phyloP scores from a whole-genome alignment of 2,113 vertebrate species.

The Phalacrocorax brasilianus region DNA sequence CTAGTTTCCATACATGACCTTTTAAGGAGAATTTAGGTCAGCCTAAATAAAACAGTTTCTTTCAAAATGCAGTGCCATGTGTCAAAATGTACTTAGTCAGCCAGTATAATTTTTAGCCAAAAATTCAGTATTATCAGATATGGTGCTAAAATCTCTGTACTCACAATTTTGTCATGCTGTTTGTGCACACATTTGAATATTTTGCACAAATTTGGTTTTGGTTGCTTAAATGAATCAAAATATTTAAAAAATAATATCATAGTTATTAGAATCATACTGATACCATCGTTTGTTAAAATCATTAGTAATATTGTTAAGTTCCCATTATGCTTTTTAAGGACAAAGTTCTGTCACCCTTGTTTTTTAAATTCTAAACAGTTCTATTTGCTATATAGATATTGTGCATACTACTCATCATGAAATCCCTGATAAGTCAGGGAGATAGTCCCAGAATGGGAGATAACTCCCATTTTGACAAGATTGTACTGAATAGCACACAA shows the following conservation, averaged over 20 bases:
- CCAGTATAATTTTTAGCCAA: neutral
- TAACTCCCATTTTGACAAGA: neutral
- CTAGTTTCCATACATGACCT: neutral
- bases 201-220: neutral
- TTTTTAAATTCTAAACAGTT: neutral
- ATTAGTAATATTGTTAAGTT: neutral
- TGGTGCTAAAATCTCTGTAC: neutral
- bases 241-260: neutral
- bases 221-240: neutral
- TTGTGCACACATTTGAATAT: neutral
- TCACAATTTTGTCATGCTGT: neutral
- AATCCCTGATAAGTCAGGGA: neutral
- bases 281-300: neutral
- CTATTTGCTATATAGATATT: neutral
- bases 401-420: neutral
- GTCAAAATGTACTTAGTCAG: neutral
- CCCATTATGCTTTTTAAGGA: neutral
- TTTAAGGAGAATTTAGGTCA: constrained; percentile 40
- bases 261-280: neutral
- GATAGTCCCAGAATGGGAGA: neutral
- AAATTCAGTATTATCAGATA: neutral
- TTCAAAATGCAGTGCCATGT: neutral
- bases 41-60: neutral
- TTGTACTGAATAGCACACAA: neutral
- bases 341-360: neutral